phyloP scores from a whole-genome alignment of 2,797 vertebrate species.

The Lepus townsendii region DNA sequence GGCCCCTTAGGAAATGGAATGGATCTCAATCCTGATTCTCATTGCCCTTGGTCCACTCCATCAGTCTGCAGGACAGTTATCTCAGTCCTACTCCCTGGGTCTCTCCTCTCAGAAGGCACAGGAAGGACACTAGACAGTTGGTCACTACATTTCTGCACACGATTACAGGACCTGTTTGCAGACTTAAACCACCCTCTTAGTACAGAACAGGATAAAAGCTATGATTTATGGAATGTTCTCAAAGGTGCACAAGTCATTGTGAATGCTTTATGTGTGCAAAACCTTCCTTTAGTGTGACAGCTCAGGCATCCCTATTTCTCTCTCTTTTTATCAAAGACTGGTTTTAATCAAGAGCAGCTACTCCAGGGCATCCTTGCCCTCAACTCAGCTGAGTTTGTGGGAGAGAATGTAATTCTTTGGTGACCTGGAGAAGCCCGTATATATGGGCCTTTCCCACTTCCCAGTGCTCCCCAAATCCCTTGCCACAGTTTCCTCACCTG shows the following conservation, averaged over 20 bases:
- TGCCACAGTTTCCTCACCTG: neutral
- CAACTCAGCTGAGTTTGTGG: too few species aligned
- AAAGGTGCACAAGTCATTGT: too few species aligned
- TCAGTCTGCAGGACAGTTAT: neutral
- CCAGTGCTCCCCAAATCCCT: neutral
- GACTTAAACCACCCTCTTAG: too few species aligned
- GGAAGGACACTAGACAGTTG: neutral
- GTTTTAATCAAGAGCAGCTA: neutral
- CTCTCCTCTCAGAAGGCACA: neutral
- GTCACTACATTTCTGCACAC: too few species aligned
- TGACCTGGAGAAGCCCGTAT: neutral
- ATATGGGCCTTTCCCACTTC: neutral
- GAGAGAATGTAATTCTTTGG: neutral
- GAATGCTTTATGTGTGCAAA: too few species aligned
- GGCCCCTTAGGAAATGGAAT: constrained; percentile 50
- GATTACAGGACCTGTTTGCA: too few species aligned
- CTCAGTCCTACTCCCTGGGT: too few species aligned
- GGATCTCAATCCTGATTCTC: constrained; percentile 42
- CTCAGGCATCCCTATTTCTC: neutral
- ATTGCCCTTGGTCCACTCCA: constrained; percentile 34
- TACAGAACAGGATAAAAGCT: too few species aligned
- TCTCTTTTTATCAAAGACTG: neutral
- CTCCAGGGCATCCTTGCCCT: neutral
- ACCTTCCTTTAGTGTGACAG: too few species aligned
- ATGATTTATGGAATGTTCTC: too few species aligned